These are phyloP conservation scores for Chlorops oryzae DNA, from an alignment of 1,140 invertebrate species.

Conservation along the genomic window DNA sequence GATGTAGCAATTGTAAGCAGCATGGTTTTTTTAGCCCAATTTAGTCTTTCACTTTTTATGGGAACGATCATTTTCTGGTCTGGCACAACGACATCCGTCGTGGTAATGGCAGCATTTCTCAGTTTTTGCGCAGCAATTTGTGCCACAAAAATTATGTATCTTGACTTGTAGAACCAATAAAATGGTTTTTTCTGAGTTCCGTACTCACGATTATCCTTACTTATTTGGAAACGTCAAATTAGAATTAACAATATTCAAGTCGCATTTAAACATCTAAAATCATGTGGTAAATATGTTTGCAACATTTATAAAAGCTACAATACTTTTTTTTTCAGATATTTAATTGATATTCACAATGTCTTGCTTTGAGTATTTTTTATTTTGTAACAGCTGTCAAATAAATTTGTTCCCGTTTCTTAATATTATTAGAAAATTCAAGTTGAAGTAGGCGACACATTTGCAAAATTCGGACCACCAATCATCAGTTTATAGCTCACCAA, in stretches of 20 bases:
- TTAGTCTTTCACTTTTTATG: conserved; percentile 78
- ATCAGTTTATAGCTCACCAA: not conserved
- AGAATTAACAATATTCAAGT: not conserved
- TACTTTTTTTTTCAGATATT: not conserved
- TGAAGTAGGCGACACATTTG: not conserved
- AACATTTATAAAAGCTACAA: not conserved
- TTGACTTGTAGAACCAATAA: conserved; percentile 63
- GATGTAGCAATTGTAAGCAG: conserved; percentile 89
- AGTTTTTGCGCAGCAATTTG: conserved; percentile 76
- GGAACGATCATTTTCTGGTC: conserved; percentile 74
- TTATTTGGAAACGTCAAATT: not conserved
- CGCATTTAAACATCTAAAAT: not conserved
- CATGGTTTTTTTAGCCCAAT: conserved; percentile 94
- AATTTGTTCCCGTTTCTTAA: not conserved
- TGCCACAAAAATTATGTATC: conserved; percentile 81
- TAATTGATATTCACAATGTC: not conserved
- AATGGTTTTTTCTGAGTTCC: not conserved
- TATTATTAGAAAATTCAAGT: not conserved
- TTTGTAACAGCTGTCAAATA: not conserved
- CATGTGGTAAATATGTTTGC: not conserved
- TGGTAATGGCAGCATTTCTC: conserved; percentile 71
- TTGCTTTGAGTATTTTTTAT: not conserved
- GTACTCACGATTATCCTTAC: not conserved
- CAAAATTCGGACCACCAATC: not conserved
- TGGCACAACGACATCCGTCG: conserved; percentile 82